Conservation (phyloP, 2,888 invertebrate genomes). For the Ornithoptera priamus region DNA sequence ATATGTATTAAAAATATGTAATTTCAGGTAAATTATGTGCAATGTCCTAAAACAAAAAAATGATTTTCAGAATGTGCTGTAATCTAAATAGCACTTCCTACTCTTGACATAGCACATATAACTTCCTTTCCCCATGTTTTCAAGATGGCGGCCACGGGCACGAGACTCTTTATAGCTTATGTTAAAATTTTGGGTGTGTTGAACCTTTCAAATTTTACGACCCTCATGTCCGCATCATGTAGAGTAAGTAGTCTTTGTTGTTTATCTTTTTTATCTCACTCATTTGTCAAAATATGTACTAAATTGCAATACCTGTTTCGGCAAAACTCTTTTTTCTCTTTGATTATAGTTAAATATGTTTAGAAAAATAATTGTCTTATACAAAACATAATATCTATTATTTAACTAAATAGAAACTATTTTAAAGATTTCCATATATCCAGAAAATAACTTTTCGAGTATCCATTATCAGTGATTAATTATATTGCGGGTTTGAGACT, state of each 20-base stretch:
- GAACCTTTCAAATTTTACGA: constrained; percentile 16
- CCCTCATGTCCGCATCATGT: constrained; percentile 1
- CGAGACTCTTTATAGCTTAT: constrained; percentile 25
- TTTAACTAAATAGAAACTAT: no score
- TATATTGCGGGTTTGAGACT: constrained; percentile 11
- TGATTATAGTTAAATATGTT: no score
- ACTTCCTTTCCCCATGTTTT: constrained; percentile 14
- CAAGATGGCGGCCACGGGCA: constrained; percentile 23
- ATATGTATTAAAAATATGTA: not conserved
- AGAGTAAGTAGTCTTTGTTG: not conserved
- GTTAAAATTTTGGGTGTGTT: constrained; percentile 23
- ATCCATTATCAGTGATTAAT: constrained; percentile 14
- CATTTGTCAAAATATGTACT: not conserved
- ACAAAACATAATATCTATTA: no score
- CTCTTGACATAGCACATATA: constrained; percentile 6
- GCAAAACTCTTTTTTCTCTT: no score
- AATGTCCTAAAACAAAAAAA: not conserved
- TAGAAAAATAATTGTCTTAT: no score
- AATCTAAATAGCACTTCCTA: constrained; percentile 12
- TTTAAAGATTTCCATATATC: no score
- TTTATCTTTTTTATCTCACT: not conserved
- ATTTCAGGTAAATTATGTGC: not conserved
- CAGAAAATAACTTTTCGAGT: not conserved
- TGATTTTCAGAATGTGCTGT: not conserved
- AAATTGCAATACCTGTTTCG: no score